Evolutionary conservation across 2,888 invertebrate genomes (phyloP), one percentile per base, ranked within the genome.

Genomic region (Trachelus iudaicus): DNA sequence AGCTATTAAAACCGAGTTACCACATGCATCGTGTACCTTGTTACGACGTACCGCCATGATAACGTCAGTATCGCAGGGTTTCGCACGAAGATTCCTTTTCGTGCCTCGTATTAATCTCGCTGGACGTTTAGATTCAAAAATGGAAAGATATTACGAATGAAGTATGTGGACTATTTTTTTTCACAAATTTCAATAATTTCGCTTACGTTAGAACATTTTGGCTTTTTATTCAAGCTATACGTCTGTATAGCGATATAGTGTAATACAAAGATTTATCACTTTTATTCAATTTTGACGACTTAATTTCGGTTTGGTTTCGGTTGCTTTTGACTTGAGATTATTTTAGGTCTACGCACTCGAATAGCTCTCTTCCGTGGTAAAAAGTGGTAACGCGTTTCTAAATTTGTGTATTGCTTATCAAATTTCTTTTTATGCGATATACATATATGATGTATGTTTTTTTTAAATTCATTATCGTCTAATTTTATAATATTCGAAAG

Each of bases 1-100:
- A 87, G 86, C 83, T 81, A 84, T 85, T 85, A 79, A 78, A 78
- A 79, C 78, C 75, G 69, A 77, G 78, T 83, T 79, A 77, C 82
- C 79, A 69, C 79, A 79, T 75, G 30, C 69, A 80, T 75, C 79
- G 76, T 68, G 77, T 71, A 33, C 33, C 71, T 71, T 33, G 33
- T 33, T 71, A 30, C 31, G 71, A 33, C 71, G 71, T 71, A 71
- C 11, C 71, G 33, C 30, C 31, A 71, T 71, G 12, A 56, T 56
- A 56, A 15, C 40, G 40, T 56, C 23, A 56, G 23, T 56, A 56
- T 56, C 23, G 0, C 23, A 23, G 40, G 15, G 6, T 23, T 56
- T 23, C 40, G 23, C 40, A 56, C 23, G 40, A 56, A 56, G 2
- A 56, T 56, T 56, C 23, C 6, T 56, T 40, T 9, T 23, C 40